A percentile compares a stretch with the other conserved stretches of the same genome.
phyloP scores from a whole-genome alignment of 2,113 vertebrate genomes.

The Brienomyrus brachyistius region DNA sequence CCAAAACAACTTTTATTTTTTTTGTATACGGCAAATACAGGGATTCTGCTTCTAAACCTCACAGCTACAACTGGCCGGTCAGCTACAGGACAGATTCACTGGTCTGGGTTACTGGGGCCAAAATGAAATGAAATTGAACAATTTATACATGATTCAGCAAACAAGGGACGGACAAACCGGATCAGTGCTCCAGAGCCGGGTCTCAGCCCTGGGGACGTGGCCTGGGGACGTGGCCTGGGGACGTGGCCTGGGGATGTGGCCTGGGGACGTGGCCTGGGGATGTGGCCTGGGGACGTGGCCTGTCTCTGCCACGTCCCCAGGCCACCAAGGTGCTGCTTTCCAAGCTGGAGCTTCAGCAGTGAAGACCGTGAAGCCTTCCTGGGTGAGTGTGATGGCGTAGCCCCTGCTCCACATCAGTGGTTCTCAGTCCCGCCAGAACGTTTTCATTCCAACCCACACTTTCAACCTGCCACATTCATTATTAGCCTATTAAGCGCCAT shows the following conservation, averaged over 20 bases:
- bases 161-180: background rate
- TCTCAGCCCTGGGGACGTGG: background rate
- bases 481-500: background rate
- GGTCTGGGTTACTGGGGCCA: background rate
- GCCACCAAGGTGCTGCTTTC: background rate
- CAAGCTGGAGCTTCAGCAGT: background rate
- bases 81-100: background rate
- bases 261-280: no score
- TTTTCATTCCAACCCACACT: background rate
- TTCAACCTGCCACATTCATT: background rate
- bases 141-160: background rate
- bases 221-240: no score
- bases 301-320: background rate
- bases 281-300: background rate
- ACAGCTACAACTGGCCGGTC: background rate
- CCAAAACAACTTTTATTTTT: background rate
- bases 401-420: background rate
- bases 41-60: background rate
- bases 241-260: no score
- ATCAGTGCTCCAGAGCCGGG: background rate
- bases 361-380: background rate
- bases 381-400: background rate
- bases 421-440: background rate
- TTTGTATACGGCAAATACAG: background rate
- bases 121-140: background rate